Percentiles rank a stretch among this genome's conserved stretches.
Evolutionary conservation across 2,113 vertebrate genomes (phyloP).

Genomic region (Stomatorhinus ivindoensis): DNA sequence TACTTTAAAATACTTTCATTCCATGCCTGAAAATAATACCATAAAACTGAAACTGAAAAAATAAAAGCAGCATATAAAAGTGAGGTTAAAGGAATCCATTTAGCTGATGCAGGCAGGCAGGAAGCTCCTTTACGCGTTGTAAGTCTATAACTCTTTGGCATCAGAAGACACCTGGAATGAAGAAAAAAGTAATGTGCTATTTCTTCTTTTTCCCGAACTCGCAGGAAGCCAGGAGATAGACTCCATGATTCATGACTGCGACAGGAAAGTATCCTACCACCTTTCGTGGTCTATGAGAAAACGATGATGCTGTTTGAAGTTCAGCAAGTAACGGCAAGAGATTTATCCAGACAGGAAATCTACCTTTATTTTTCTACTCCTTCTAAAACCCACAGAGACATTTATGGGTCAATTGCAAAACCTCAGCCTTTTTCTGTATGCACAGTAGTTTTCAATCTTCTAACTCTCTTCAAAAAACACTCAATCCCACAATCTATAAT

Average conservation of each 20-base stretch:
- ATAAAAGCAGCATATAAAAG: neutral
- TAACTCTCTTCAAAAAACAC: neutral
- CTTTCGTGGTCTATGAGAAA: slow-evolving; percentile 5
- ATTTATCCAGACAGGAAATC: slow-evolving; percentile 4
- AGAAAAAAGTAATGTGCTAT: neutral
- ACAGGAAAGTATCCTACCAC: neutral
- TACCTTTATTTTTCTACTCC: slow-evolving; percentile 2
- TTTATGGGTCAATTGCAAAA: neutral
- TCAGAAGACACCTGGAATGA: slow-evolving; percentile 12
- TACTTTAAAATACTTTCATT: neutral
- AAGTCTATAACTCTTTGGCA: slow-evolving; percentile 7
- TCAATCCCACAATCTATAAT: neutral
- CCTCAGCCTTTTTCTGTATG: neutral
- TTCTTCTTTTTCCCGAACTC: neutral
- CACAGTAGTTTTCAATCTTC: neutral
- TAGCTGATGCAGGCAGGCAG: neutral
- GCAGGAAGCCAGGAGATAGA: neutral
- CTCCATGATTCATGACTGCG: neutral
- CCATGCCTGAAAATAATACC: neutral
- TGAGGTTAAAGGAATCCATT: neutral
- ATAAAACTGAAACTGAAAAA: neutral
- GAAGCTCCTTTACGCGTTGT: neutral
- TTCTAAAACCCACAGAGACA: neutral
- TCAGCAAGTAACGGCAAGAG: neutral
- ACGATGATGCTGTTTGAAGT: slow-evolving; percentile 9